Percentiles rank a stretch among this genome's conserved stretches.
These are phyloP conservation scores for Danaus chrysippus DNA, from an alignment of 2,888 invertebrate species.

Conservation along the genomic window DNA sequence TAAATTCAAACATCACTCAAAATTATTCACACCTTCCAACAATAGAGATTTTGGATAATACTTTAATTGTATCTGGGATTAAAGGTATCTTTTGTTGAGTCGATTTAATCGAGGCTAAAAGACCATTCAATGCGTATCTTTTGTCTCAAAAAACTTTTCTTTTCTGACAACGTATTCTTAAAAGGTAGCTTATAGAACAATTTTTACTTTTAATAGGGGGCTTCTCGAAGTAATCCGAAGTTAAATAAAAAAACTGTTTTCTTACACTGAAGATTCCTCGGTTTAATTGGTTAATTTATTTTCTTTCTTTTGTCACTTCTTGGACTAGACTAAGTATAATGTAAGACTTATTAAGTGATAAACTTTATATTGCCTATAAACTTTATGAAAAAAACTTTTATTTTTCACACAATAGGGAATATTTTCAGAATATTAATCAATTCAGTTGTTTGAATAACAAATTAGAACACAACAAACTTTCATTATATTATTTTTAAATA, in stretches of 20 bases:
- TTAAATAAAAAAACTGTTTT: conserved; percentile 1
- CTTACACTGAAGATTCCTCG: neutral
- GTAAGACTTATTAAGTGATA: no score
- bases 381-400: no score
- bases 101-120: neutral
- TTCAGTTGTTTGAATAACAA: no score
- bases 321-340: no score
- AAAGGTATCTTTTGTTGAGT: neutral
- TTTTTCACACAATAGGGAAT: no score
- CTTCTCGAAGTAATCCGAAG: neutral
- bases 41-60: neutral
- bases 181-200: neutral
- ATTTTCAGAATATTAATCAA: no score
- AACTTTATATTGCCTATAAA: no score
- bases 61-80: neutral
- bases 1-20: no score
- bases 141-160: conserved; percentile 1
- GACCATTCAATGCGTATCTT: neutral
- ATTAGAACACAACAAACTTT: no score
- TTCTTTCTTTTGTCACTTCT: no score
- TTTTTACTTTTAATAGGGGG: neutral
- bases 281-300: neutral
- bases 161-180: conserved; percentile 1
- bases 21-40: neutral
- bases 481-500: no score